These are phyloP conservation scores for Dicaeum eximium DNA, from an alignment of 2,113 vertebrate genomes.

Conservation along the genomic window DNA sequence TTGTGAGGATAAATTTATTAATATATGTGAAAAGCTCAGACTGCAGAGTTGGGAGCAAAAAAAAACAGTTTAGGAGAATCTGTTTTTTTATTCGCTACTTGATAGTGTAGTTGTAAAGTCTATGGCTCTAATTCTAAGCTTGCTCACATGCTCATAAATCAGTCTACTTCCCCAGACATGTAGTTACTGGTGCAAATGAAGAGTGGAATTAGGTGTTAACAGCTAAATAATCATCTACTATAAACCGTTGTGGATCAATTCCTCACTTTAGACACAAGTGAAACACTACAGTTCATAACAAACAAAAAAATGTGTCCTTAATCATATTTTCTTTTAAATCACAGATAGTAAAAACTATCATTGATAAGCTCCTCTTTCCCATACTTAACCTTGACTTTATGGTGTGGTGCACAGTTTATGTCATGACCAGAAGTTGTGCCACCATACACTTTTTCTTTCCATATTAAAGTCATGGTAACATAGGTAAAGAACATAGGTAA, in stretches of 20 bases:
- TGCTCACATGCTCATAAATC: not conserved
- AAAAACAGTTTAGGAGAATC: not conserved
- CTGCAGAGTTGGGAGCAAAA: not conserved
- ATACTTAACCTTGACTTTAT: not conserved
- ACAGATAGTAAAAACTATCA: not conserved
- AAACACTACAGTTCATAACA: not conserved
- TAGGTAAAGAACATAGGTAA: not conserved
- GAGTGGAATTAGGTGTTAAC: not conserved
- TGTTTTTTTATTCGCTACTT: not conserved
- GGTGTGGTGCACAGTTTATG: rapidly evolving
- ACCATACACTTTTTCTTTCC: not conserved
- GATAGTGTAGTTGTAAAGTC: not conserved
- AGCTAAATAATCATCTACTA: not conserved
- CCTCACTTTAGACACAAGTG: not conserved
- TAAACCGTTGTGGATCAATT: not conserved
- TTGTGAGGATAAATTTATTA: not conserved
- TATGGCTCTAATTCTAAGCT: not conserved
- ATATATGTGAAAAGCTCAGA: not conserved
- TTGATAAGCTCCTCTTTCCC: not conserved
- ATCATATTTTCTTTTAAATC: not conserved
- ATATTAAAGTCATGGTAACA: not conserved
- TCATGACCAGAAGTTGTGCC: not conserved
- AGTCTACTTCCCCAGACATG: not conserved
- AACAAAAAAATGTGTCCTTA: not conserved
- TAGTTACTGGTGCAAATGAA: not conserved